Percentiles rank a stretch among this genome's conserved stretches.
These are phyloP conservation scores for Tipula unca DNA, from an alignment of 2,888 invertebrate species.

Conservation along the genomic window DNA sequence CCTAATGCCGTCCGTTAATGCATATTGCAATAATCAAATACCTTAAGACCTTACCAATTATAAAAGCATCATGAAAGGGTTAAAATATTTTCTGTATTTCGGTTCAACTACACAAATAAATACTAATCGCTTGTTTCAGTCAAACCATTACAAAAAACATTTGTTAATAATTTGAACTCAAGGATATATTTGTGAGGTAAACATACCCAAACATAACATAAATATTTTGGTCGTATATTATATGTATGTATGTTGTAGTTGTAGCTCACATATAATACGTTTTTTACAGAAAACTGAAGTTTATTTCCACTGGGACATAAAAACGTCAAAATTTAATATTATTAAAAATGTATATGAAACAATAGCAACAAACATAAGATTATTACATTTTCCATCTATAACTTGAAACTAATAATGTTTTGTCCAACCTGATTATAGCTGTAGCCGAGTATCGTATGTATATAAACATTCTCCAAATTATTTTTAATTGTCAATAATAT, in stretches of 20 bases:
- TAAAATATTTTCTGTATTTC: no score
- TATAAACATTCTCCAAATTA: neutral
- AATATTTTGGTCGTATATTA: no score
- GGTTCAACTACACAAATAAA: neutral
- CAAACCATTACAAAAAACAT: neutral
- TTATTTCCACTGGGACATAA: neutral
- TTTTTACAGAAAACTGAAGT: neutral
- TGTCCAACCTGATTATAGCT: neutral
- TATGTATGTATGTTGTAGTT: neutral
- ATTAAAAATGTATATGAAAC: neutral
- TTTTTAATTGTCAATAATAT: neutral
- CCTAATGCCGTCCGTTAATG: no score
- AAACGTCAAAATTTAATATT: neutral
- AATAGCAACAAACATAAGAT: neutral
- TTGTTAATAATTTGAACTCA: neutral
- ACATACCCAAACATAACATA: neutral
- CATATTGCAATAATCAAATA: no score
- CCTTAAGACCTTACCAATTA: no score
- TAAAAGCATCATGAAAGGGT: no score
- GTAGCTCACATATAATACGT: no score
- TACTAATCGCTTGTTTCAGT: neutral
- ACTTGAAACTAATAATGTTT: neutral
- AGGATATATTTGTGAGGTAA: neutral
- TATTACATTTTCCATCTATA: neutral
- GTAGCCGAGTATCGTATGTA: neutral